These are phyloP conservation scores for Tetramorium simillimum DNA, from an alignment of 1,140 invertebrate species.

Conservation along the genomic window DNA sequence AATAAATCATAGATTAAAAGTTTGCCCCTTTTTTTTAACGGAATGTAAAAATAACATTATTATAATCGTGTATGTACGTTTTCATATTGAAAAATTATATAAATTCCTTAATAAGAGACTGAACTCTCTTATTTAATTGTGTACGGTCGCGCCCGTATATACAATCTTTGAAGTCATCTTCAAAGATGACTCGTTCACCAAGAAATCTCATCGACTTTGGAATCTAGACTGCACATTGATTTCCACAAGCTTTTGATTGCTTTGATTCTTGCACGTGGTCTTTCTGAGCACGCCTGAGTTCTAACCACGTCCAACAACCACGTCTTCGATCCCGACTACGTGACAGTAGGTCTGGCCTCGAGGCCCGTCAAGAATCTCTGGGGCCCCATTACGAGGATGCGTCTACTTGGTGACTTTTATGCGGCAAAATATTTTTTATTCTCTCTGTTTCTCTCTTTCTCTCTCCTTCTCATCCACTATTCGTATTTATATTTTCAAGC, in stretches of 20 bases:
- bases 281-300: conserved; percentile 57
- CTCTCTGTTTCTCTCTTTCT: neutral
- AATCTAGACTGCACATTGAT: conserved; percentile 46
- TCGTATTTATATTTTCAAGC: conserved; percentile 27
- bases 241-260: conserved; percentile 57
- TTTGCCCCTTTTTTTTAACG: neutral
- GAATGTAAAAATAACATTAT: neutral
- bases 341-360: conserved; percentile 69
- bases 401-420: conserved; percentile 74
- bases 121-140: neutral
- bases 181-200: neutral
- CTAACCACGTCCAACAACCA: conserved; percentile 70
- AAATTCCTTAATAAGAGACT: neutral
- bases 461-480: conserved; percentile 23
- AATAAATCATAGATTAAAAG: neutral
- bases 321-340: conserved; percentile 66
- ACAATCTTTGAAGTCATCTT: conserved; percentile 18
- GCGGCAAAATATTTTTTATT: conserved; percentile 72
- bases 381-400: conserved; percentile 74
- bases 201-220: conserved; percentile 51
- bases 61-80: neutral
- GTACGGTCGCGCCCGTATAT: neutral
- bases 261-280: conserved; percentile 57
- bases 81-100: neutral
- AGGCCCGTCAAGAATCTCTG: conserved; percentile 74